These are phyloP conservation scores for Acanthopleura granulata DNA, from an alignment of 2,888 invertebrate genomes.

Conservation along the genomic window DNA sequence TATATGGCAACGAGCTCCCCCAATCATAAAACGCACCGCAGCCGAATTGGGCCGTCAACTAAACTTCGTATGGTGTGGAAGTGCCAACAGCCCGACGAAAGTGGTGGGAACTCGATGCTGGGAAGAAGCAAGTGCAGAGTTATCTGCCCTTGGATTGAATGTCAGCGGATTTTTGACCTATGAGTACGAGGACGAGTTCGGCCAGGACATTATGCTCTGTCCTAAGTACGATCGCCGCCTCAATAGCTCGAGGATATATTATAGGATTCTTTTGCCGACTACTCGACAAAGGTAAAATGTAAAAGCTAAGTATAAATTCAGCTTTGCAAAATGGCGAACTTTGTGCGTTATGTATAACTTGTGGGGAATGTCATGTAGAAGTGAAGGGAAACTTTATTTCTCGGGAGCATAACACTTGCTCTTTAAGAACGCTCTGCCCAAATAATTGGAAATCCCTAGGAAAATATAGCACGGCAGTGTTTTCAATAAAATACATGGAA, in stretches of 20 bases:
- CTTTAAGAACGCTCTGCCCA: too few species aligned
- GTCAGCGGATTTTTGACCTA: conserved; percentile 42
- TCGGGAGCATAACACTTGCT: too few species aligned
- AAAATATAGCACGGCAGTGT: too few species aligned
- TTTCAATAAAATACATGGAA: too few species aligned
- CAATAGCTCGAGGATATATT: conserved; percentile 44
- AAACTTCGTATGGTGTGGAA: conserved; percentile 43
- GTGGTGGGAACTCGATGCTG: conserved; percentile 35
- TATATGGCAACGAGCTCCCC: conserved; percentile 45
- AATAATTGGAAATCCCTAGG: too few species aligned
- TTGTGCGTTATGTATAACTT: too few species aligned
- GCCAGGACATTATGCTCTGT: conserved; percentile 42
- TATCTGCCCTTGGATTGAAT: conserved; percentile 35
- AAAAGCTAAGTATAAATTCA: too few species aligned
- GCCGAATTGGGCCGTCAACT: conserved; percentile 43
- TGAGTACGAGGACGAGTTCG: conserved; percentile 49
- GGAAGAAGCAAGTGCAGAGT: conserved; percentile 40
- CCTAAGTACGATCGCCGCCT: conserved; percentile 47
- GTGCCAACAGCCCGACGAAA: conserved; percentile 29
- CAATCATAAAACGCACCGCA: conserved; percentile 33
- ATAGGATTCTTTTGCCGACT: conserved; percentile 44
- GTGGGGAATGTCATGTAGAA: too few species aligned
- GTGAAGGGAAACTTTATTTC: too few species aligned
- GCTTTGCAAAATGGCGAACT: too few species aligned
- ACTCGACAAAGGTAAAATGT: conserved; percentile 13